Conservation (phyloP, 37 sponge, comb jelly and placozoan genomes). For the Halisarca cf. caerulea region DNA sequence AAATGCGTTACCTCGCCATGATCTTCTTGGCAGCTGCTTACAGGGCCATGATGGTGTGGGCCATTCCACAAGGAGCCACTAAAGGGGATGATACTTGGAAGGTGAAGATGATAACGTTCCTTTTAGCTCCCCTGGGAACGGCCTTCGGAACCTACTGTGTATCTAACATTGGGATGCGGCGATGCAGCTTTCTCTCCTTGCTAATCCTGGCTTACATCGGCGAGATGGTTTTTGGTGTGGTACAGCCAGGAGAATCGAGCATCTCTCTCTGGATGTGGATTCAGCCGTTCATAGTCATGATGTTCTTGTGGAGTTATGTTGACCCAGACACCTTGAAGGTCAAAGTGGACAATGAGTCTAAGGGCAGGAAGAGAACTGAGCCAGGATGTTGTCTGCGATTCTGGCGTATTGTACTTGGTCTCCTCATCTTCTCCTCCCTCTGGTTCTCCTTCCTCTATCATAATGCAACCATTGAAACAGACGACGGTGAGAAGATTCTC, state of each 20-base stretch:
- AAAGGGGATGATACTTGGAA: neutral
- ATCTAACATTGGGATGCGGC: slow-evolving; percentile 63
- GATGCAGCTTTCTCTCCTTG: slow-evolving; percentile 28
- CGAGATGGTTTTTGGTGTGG: slow-evolving; percentile 54
- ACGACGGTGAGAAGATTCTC: slow-evolving; percentile 76
- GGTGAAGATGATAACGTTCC: neutral
- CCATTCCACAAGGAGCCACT: slow-evolving; percentile 55
- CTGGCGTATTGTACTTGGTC: neutral
- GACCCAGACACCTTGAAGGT: neutral
- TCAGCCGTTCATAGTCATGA: slow-evolving; percentile 26
- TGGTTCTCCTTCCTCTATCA: slow-evolving; percentile 51
- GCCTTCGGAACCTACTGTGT: slow-evolving; percentile 81
- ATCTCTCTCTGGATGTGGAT: slow-evolving; percentile 17
- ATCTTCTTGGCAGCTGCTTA: slow-evolving; percentile 57
- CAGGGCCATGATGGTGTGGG: slow-evolving; percentile 30
- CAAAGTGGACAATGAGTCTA: neutral
- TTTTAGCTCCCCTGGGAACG: slow-evolving; percentile 71
- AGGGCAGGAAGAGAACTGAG: slow-evolving; percentile 10
- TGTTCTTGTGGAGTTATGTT: slow-evolving; percentile 50
- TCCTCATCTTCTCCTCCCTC: slow-evolving; percentile 27
- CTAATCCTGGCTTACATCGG: slow-evolving; percentile 62
- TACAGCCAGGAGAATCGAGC: neutral
- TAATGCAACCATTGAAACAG: slow-evolving; percentile 63
- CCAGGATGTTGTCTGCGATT: slow-evolving; percentile 34
- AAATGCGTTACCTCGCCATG: slow-evolving; percentile 51